phyloP scores from a whole-genome alignment of 2,797 vertebrate genomes.

The Gallinago solitaria region DNA sequence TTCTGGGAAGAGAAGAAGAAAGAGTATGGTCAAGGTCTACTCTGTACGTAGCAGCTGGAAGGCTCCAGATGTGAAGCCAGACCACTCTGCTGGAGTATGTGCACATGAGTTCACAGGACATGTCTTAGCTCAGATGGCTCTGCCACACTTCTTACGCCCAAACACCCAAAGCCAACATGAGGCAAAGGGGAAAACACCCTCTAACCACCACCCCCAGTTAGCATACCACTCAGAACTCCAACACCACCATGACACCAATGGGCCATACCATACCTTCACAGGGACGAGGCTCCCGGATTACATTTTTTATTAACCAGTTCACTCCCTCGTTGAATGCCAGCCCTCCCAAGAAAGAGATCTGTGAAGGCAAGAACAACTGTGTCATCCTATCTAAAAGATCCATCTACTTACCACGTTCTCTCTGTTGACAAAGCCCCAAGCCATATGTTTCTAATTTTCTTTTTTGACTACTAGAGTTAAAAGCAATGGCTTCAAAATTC shows the following conservation, averaged over 20 bases:
- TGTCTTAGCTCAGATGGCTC: not conserved
- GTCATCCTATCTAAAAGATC: conserved; percentile 7
- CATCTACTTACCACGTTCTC: not conserved
- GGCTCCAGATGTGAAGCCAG: not conserved
- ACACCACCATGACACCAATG: not conserved
- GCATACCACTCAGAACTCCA: not conserved
- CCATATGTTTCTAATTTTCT: not conserved
- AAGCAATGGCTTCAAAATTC: not conserved
- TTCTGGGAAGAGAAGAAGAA: conserved; percentile 77
- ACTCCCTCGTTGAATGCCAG: conserved; percentile 91
- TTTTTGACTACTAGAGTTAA: not conserved
- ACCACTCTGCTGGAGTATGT: not conserved
- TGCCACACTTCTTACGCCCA: not conserved
- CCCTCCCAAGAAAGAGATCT: conserved; percentile 98
- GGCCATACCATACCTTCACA: conserved; percentile 85
- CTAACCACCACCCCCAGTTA: not conserved
- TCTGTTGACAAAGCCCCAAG: not conserved
- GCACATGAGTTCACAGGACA: not conserved
- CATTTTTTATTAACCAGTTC: conserved; percentile 96
- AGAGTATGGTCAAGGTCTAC: conserved; percentile 16
- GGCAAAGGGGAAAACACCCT: not conserved
- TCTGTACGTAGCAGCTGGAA: not conserved
- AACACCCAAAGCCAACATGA: not conserved
- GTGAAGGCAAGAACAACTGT: conserved; percentile 19
- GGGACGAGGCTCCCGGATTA: conserved; percentile 93